phyloP scores from a whole-genome alignment of 2,888 invertebrate species.

The Xestia c-nigrum region DNA sequence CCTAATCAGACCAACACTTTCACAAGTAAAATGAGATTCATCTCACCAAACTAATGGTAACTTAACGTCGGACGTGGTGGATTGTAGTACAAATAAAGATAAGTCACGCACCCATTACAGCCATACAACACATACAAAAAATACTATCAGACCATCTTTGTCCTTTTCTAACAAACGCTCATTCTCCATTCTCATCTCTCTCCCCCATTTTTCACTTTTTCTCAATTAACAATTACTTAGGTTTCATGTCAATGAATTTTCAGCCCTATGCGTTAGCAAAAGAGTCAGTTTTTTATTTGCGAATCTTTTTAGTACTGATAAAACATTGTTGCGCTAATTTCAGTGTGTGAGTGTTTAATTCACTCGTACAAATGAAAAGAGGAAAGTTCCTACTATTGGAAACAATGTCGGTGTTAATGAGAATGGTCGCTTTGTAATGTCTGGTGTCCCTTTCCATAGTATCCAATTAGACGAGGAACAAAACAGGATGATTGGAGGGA shows the following conservation, averaged over 20 bases:
- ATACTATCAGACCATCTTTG: constrained; percentile 51
- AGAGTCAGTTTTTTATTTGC: constrained; percentile 38
- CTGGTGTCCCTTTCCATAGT: constrained; percentile 41
- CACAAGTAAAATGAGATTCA: constrained; percentile 52
- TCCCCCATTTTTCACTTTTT: constrained; percentile 72
- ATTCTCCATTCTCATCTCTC: constrained; percentile 61
- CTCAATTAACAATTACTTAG: constrained; percentile 67
- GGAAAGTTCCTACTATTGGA: constrained; percentile 48
- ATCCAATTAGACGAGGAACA: constrained; percentile 35
- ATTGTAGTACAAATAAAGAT: constrained; percentile 69
- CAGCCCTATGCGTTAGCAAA: constrained; percentile 18
- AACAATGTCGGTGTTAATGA: constrained; percentile 35
- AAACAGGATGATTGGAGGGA: constrained; percentile 34
- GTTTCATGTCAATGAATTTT: constrained; percentile 37
- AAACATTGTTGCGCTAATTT: constrained; percentile 52
- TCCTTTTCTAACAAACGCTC: constrained; percentile 67
- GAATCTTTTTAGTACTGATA: constrained; percentile 34
- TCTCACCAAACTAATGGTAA: constrained; percentile 59
- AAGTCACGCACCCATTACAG: constrained; percentile 66
- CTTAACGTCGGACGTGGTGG: constrained; percentile 59
- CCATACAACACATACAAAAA: constrained; percentile 61
- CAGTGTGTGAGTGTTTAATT: constrained; percentile 83
- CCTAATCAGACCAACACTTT: constrained; percentile 47
- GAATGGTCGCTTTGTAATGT: constrained; percentile 29
- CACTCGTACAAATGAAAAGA: constrained; percentile 74